Percentiles rank a stretch among this genome's conserved stretches.
phyloP scores from a whole-genome alignment of 2,113 vertebrate species.

The Psettodes erumei region DNA sequence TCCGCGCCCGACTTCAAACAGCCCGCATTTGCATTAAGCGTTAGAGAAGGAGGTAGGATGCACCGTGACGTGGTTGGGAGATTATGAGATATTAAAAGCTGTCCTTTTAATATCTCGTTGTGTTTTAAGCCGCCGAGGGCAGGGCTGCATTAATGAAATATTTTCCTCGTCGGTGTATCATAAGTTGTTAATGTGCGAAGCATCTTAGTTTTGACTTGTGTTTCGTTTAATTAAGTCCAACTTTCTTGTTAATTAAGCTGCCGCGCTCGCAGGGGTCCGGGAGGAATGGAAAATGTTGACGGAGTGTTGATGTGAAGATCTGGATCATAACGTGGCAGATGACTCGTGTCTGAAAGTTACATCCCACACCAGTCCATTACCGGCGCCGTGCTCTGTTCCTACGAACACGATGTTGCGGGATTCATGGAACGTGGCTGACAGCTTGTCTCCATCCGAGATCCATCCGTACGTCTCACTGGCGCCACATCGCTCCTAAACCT shows the following conservation, averaged over 20 bases:
- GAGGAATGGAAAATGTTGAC: neutral
- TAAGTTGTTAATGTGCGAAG: neutral
- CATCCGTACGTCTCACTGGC: too few relatives aligned
- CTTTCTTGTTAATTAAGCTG: neutral
- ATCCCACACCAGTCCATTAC: neutral
- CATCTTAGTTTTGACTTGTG: neutral
- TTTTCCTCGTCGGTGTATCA: neutral
- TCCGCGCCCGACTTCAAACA: neutral
- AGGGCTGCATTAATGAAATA: neutral
- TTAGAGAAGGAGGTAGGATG: neutral
- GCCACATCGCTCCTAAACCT: too few relatives aligned
- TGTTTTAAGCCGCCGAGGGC: neutral
- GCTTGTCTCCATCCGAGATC: neutral
- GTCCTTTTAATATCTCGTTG: neutral
- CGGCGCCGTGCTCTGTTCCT: neutral
- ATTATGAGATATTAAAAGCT: neutral
- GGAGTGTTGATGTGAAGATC: neutral
- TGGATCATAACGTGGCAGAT: neutral
- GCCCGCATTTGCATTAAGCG: neutral
- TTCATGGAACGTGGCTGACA: too few relatives aligned
- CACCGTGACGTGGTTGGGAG: neutral
- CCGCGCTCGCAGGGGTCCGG: neutral
- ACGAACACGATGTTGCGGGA: neutral
- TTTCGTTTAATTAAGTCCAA: slow-evolving; percentile 1
- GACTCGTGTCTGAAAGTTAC: neutral